Base-by-base conservation (phyloP, 2,888 invertebrate genomes). In the Polietes domitor region DNA sequence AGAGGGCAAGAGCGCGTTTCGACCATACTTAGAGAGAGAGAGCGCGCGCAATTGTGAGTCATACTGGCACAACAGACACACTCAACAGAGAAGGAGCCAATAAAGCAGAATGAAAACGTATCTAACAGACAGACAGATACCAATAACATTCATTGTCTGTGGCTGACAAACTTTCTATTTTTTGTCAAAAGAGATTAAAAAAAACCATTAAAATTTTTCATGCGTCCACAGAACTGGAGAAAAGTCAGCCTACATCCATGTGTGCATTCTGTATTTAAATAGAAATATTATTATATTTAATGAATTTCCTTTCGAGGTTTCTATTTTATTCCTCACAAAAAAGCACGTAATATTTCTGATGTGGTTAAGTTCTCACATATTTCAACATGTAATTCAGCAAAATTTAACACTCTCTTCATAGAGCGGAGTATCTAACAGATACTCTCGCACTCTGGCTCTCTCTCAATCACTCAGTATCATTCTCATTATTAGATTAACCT, bases 141-240 rank as follows among this genome's bases (percentile, higher is more conserved):
- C 10, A 53, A 4, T 53, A 53, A 21, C 53, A 53, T 21, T 53
- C 7, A 1, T 53, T 5, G 21, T 21, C 5, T 15, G 72, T 17
- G 21, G 80, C 77, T 83, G 80, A 83, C 83, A 77, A 73, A 83
- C 83, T 83, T 83, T 83, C 83, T 80, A 83, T 74, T 77, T 80
- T 73, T 32, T 24, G 1, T 24, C 7, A 50, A 50, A n/a, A n/a
- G 17, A 50, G 5, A 50, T 47, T 47, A n/a, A n/a, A n/a, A n/a
- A n/a, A n/a, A n/a, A n/a, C n/a, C 12, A 9, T 37, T 3, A 37
- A 37, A 37, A 37, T 32, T 37, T 3, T 37, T 12, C 37, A 37
- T 10, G 9, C 37, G 4, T 3, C 37, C 12, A 37, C n/a, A n/a
- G n/a, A n/a, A n/a, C n/a, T n/a, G n/a, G n/a, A n/a, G n/a, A n/a